A percentile compares a stretch with the other conserved stretches of the same genome.
Evolutionary conservation across 1,140 invertebrate genomes (phyloP).

Genomic region (Trinorchestia longiramus): DNA sequence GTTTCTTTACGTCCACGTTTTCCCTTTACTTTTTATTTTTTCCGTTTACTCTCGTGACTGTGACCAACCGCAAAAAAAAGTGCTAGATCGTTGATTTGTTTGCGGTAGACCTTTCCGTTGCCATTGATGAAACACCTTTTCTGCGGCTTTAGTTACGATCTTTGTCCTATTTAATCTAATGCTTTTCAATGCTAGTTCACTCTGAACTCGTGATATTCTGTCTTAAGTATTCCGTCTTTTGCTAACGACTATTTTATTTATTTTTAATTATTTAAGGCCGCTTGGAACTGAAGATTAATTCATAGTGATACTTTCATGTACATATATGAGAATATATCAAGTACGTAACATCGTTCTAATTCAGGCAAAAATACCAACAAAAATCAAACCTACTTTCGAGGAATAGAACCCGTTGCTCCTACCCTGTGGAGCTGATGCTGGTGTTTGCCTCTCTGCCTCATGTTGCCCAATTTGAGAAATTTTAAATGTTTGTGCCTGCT

Average conservation of each 20-base stretch:
- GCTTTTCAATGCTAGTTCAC: not conserved
- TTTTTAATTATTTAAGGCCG: not conserved
- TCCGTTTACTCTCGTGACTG: not conserved
- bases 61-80: not conserved
- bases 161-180: not conserved
- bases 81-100: not conserved
- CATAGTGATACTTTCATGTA: not conserved
- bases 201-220: constrained; percentile 34
- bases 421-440: not conserved
- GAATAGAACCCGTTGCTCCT: not conserved
- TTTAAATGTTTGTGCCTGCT: not conserved
- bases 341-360: not conserved
- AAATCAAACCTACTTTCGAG: not conserved
- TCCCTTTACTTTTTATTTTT: no score
- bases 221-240: not conserved
- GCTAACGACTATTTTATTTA: constrained; percentile 15
- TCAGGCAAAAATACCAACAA: not conserved
- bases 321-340: not conserved
- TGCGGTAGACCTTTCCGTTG: not conserved
- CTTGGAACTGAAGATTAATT: not conserved
- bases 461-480: no score
- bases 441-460: no score
- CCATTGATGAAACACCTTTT: not conserved
- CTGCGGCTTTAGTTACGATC: not conserved
- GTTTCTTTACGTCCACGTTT: no score